Evolutionary conservation across 2,113 vertebrate species (phyloP).

Genomic region (Protobothrops mucrosquamatus): DNA sequence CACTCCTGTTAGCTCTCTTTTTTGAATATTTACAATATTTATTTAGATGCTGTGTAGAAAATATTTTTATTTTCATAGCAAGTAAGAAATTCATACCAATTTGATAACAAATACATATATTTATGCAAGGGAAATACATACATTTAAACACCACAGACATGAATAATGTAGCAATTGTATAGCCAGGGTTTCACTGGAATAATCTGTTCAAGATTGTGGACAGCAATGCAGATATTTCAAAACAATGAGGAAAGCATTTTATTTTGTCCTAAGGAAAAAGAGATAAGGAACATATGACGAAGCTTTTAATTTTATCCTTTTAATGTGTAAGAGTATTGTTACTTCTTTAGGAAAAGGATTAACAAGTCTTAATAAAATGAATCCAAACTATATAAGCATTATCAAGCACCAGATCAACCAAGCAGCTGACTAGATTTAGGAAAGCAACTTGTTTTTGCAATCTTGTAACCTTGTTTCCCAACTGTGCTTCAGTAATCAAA

Average conservation of each 20-base stretch:
- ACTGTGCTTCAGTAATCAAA: background rate
- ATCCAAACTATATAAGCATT: background rate
- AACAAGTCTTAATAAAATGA: background rate
- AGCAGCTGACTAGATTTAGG: background rate
- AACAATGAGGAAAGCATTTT: conserved; percentile 21
- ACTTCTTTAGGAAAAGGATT: background rate
- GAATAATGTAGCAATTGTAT: conserved; percentile 43
- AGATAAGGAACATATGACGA: background rate
- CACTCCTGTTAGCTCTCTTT: background rate
- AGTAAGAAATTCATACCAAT: conserved; percentile 27
- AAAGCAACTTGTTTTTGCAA: background rate
- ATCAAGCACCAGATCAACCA: background rate
- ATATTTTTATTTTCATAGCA: conserved; percentile 22
- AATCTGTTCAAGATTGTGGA: conserved; percentile 42
- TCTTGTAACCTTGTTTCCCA: background rate
- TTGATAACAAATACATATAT: conserved; percentile 35
- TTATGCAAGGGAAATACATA: conserved; percentile 24
- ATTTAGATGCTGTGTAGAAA: background rate
- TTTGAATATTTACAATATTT: background rate
- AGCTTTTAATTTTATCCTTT: background rate
- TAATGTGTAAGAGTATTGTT: background rate
- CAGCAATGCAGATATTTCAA: conserved; percentile 39
- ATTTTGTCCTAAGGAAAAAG: background rate
- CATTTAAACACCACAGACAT: conserved; percentile 40
- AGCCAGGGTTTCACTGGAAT: conserved; percentile 48